These are phyloP conservation scores for Formica selysi DNA, from an alignment of 1,140 invertebrate genomes.

Conservation along the genomic window DNA sequence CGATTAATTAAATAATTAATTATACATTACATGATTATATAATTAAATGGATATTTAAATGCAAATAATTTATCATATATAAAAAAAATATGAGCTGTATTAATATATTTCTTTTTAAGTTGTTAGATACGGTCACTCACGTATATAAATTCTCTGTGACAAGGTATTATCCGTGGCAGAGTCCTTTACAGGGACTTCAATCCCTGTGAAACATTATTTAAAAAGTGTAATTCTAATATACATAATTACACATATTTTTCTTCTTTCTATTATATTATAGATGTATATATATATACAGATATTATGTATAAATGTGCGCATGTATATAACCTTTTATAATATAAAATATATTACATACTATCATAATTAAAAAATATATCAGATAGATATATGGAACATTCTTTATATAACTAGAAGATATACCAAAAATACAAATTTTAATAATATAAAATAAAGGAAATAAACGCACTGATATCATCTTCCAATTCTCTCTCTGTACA, in stretches of 20 bases:
- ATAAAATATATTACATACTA: too few species aligned
- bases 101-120: slow-evolving; percentile 17
- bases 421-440: background rate
- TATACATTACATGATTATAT: background rate
- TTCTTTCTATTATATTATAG: too few species aligned
- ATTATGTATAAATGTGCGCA: too few species aligned
- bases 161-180: background rate
- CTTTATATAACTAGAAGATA: background rate
- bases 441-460: background rate
- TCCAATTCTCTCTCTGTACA: slow-evolving; percentile 58
- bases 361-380: background rate
- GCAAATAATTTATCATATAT: background rate
- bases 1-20: background rate
- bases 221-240: too few species aligned
- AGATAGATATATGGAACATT: background rate
- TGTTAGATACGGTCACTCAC: background rate
- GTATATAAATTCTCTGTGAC: slow-evolving; percentile 25
- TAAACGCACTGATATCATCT: slow-evolving; percentile 55
- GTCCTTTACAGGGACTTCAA: slow-evolving; percentile 2
- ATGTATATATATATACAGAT: too few species aligned
- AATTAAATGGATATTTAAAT: background rate
- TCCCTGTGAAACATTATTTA: slow-evolving; percentile 34
- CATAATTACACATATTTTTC: too few species aligned
- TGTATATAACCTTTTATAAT: too few species aligned
- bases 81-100: background rate